These are phyloP conservation scores for Nemoura dubitans DNA, from an alignment of 2,888 invertebrate genomes.

Conservation along the genomic window DNA sequence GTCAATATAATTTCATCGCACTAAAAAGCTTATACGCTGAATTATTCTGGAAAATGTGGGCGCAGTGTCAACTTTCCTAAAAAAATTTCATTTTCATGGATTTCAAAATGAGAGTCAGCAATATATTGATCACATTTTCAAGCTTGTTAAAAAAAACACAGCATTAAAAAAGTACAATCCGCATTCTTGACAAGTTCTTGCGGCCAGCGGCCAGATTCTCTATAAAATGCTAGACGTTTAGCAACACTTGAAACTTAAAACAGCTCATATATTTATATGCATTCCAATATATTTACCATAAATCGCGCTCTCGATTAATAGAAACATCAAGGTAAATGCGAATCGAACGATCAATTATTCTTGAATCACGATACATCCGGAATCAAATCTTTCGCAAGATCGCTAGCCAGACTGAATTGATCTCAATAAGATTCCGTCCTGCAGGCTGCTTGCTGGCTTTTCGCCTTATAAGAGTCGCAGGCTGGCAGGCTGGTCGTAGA, in stretches of 20 bases:
- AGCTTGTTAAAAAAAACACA: too few relatives aligned
- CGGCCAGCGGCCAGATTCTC: neutral
- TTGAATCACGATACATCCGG: neutral
- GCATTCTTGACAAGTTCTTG: neutral
- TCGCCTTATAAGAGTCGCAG: neutral
- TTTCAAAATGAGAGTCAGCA: too few relatives aligned
- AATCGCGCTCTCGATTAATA: neutral
- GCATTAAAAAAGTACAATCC: neutral
- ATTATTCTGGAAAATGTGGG: too few relatives aligned
- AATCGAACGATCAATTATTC: neutral
- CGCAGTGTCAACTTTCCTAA: too few relatives aligned
- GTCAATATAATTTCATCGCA: too few relatives aligned
- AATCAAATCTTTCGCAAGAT: neutral
- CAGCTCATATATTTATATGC: neutral
- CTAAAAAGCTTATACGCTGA: too few relatives aligned
- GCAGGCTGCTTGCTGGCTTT: neutral
- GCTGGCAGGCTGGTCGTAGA: too few relatives aligned
- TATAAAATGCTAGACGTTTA: neutral
- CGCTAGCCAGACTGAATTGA: neutral
- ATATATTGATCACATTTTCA: too few relatives aligned
- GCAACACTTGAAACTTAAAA: neutral
- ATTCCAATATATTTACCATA: neutral
- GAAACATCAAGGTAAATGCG: slow-evolving; percentile 12
- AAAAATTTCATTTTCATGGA: too few relatives aligned
- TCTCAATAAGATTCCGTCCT: neutral